Percentiles rank a stretch among this genome's conserved stretches.
Conservation (phyloP, 2,888 invertebrate genomes). For the Dasysyrphus tricinctus region DNA sequence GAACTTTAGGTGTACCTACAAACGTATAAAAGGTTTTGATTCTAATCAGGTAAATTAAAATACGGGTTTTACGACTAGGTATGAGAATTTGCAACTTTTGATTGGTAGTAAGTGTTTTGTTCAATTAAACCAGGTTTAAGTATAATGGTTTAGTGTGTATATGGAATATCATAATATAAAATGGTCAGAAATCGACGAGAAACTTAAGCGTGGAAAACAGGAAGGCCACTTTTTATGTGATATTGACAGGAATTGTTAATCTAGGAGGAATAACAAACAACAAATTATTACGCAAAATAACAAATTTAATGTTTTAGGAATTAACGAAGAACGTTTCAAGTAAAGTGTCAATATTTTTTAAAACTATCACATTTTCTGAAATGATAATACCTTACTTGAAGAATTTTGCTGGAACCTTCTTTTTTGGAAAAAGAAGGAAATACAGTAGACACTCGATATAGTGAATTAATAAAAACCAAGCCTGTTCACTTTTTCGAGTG, state of each 20-base stretch:
- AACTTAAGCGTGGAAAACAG: background rate
- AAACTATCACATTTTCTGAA: too few species aligned
- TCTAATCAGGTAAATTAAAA: constrained; percentile 17
- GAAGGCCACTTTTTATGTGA: background rate
- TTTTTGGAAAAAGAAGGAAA: too few species aligned
- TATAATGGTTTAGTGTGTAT: background rate
- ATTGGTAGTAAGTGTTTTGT: constrained; percentile 14
- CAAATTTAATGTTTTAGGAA: too few species aligned
- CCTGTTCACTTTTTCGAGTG: too few species aligned
- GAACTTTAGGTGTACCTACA: background rate
- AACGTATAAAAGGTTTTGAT: background rate
- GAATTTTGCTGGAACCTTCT: too few species aligned
- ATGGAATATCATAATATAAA: background rate
- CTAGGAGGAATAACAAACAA: background rate
- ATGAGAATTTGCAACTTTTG: background rate
- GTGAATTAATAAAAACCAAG: too few species aligned
- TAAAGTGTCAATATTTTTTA: too few species aligned
- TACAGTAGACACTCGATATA: too few species aligned
- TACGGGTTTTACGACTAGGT: constrained; percentile 6
- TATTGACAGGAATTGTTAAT: background rate
- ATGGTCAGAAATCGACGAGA: background rate
- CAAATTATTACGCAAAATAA: too few species aligned
- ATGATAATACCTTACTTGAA: too few species aligned
- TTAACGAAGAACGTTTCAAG: too few species aligned
- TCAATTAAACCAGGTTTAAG: background rate